These are phyloP conservation scores for Sphaerophoria taeniata DNA, from an alignment of 2,888 invertebrate genomes.

Conservation along the genomic window DNA sequence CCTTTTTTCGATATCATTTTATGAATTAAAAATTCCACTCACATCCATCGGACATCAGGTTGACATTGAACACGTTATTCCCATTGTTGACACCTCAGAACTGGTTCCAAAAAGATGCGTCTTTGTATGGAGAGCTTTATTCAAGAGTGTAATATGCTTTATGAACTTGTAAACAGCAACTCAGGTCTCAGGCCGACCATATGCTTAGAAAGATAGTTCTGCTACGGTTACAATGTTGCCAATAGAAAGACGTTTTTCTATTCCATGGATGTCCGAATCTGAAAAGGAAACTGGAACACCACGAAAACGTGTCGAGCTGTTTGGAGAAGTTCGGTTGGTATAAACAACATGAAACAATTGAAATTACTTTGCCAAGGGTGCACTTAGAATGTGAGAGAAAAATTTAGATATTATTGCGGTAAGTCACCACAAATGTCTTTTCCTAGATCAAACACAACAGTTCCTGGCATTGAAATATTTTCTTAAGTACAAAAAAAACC, in stretches of 20 bases:
- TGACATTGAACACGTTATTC: slow-evolving; percentile 68
- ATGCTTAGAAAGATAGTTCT: neutral
- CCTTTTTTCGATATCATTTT: slow-evolving; percentile 51
- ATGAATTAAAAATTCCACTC: slow-evolving; percentile 50
- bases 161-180: neutral
- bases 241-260: slow-evolving; percentile 43
- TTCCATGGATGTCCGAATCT: slow-evolving; percentile 56
- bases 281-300: slow-evolving; percentile 57
- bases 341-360: too few species aligned
- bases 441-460: too few species aligned
- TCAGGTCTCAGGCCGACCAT: neutral
- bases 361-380: too few species aligned
- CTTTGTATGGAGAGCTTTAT: slow-evolving; percentile 30
- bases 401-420: too few species aligned
- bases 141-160: slow-evolving; percentile 7
- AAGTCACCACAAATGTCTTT: too few species aligned
- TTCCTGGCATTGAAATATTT: too few species aligned
- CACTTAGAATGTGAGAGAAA: too few species aligned
- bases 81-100: slow-evolving; percentile 65
- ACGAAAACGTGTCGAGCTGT: slow-evolving; percentile 9
- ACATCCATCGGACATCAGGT: slow-evolving; percentile 60
- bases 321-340: too few species aligned
- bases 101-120: slow-evolving; percentile 54
- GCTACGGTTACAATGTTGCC: slow-evolving; percentile 5
- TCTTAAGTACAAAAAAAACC: too few species aligned